phyloP scores from a whole-genome alignment of 2,888 invertebrate species.

The Tigriopus californicus region DNA sequence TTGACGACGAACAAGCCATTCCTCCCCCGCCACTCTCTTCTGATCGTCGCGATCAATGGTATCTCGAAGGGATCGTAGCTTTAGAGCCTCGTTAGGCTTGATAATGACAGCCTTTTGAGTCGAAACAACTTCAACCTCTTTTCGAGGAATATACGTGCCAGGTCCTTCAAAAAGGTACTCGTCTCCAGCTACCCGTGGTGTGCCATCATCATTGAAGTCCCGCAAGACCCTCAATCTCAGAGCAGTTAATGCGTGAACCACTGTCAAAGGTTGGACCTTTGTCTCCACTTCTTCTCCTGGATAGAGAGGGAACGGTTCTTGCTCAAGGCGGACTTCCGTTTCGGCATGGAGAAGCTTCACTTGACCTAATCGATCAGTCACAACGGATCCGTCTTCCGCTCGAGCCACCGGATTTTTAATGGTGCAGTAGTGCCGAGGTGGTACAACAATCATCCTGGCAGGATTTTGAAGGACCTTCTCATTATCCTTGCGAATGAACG shows the following conservation, averaged over 20 bases:
- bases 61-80: constrained; percentile 29
- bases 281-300: constrained; percentile 28
- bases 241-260: constrained; percentile 31
- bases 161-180: constrained; percentile 33
- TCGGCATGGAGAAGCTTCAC: constrained; percentile 30
- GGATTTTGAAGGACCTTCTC: constrained; percentile 31
- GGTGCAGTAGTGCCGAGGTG: constrained; percentile 32
- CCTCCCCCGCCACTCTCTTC: constrained; percentile 27
- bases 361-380: constrained; percentile 28
- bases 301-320: constrained; percentile 33
- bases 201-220: constrained; percentile 28
- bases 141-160: constrained; percentile 32
- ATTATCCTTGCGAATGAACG: constrained; percentile 33
- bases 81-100: constrained; percentile 31
- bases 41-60: constrained; percentile 26
- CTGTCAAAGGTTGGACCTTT: constrained; percentile 22
- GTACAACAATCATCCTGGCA: constrained; percentile 31
- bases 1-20: constrained; percentile 31
- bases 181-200: constrained; percentile 30
- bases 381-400: constrained; percentile 25
- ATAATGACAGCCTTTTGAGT: constrained; percentile 29
- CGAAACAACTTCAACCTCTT: constrained; percentile 31
- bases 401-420: constrained; percentile 30
- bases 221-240: constrained; percentile 28
- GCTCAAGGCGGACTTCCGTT: constrained; percentile 29